These are phyloP conservation scores for Muscicapa striata DNA, from an alignment of 2,797 vertebrate genomes.

Conservation along the genomic window DNA sequence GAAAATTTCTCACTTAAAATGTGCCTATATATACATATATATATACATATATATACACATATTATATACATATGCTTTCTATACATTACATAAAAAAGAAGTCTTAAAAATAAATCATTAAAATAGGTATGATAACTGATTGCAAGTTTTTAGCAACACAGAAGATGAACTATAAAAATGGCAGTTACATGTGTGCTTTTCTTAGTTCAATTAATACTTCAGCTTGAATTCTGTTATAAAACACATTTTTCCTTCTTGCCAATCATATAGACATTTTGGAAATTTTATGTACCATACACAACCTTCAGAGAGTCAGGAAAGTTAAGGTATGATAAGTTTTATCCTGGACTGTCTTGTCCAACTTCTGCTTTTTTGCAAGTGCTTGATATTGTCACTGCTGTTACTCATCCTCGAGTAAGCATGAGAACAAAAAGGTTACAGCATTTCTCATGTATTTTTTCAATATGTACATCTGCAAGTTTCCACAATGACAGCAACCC, in stretches of 20 bases:
- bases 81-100: neutral
- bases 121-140: neutral
- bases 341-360: neutral
- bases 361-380: neutral
- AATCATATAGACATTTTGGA: neutral
- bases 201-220: neutral
- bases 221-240: neutral
- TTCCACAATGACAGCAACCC: neutral
- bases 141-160: neutral
- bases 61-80: neutral
- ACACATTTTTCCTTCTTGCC: neutral
- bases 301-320: neutral
- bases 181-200: neutral
- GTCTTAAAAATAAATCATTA: neutral
- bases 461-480: neutral
- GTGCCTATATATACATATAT: neutral
- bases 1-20: neutral
- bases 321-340: neutral
- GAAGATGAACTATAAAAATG: neutral
- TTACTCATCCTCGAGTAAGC: neutral
- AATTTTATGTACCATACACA: neutral
- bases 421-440: neutral
- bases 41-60: accelerated
- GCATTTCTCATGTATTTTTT: neutral
- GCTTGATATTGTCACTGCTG: neutral